phyloP scores from a whole-genome alignment of 2,888 invertebrate genomes.

The Antheraea assamensis region DNA sequence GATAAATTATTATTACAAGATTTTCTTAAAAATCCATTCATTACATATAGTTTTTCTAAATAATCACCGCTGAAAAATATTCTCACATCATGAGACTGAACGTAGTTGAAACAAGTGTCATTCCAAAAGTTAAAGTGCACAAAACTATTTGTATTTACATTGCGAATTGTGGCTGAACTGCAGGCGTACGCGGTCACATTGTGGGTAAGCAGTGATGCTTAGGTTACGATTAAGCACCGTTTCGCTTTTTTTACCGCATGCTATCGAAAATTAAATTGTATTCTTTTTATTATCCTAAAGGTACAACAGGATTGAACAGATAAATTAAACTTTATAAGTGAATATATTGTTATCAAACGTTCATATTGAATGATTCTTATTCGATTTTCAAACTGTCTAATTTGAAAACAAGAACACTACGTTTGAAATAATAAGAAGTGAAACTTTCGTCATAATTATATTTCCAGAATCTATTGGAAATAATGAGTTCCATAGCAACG shows the following conservation, averaged over 20 bases:
- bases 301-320: background rate
- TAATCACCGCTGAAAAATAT: background rate
- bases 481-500: background rate
- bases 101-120: background rate
- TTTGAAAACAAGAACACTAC: background rate
- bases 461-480: background rate
- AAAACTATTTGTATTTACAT: slow-evolving; percentile 8
- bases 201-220: background rate
- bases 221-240: background rate
- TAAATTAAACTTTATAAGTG: background rate
- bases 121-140: background rate
- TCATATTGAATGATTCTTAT: background rate
- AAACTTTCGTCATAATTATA: background rate
- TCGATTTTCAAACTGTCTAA: background rate
- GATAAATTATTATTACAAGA: no score
- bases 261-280: background rate
- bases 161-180: slow-evolving; percentile 4
- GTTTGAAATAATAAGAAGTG: background rate
- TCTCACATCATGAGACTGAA: background rate
- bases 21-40: background rate
- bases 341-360: background rate
- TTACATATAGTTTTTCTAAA: background rate
- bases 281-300: background rate
- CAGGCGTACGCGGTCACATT: background rate
- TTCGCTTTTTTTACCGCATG: background rate